Base-by-base conservation (phyloP, 2,888 invertebrate genomes). In the Calliphora vomitoria region DNA sequence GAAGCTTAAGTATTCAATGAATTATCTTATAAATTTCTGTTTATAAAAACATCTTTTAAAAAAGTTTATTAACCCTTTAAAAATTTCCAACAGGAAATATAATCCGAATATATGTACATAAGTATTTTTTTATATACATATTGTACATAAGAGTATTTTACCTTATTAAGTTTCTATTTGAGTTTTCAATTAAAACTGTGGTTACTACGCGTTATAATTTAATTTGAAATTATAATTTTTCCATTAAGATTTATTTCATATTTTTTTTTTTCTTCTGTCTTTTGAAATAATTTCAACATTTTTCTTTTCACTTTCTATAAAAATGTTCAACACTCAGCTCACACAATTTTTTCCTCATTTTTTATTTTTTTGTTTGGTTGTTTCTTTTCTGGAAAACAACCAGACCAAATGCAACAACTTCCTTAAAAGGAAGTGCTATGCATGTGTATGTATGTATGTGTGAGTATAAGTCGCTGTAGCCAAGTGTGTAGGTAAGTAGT, bases 271-370 rank as follows among this genome's bases (percentile, higher is more conserved):
- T 41, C 2, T n/a, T 4, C 15, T 44, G 3, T 58, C 55, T 69
- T 69, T 76, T 82, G 50, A 50, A 76, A 75, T 79, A 25, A 75
- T 75, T 44, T 75, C n/a, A 74, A 80, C 62, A 81, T 85, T 85
- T 85, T 81, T 55, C 85, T 69, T 85, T 81, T 85, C 85, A 85
- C 80, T 85, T 85, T 85, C 85, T 75, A 71, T 81, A 38, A 85
- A 76, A 79, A 58, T 74, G 74, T 79, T 20, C 58, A 66, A 4
- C 25, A 53, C 41, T 44, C 3, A 13, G 10, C 44, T 44, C 44
- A 13, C 50, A 50, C 15, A 50, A 13, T 58, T 55, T 25, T 69
- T 64, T 68, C 44, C 31, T 68, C 18, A 11, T 44, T 15, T n/a
- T 35, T 35, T 58, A 8, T 35, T 5, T 35, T 53, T 50, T 35